Conservation (phyloP, 2,113 vertebrate species). For the Hymenochirus boettgeri region DNA sequence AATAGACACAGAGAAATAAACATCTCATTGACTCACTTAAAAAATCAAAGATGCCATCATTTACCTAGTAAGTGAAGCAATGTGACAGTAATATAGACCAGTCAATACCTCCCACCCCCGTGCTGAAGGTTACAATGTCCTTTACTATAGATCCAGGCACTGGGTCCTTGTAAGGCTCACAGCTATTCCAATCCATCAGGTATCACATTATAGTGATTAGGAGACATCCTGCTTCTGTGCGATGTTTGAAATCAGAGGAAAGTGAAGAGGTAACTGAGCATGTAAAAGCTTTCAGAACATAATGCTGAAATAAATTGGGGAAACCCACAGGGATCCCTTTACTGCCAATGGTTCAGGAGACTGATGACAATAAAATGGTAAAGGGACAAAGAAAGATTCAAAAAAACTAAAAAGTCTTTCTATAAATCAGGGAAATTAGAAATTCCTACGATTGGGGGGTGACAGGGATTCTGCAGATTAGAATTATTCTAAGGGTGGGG, state of each 20-base stretch:
- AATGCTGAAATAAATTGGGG: slow-evolving; percentile 87
- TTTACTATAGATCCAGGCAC: slow-evolving; percentile 14
- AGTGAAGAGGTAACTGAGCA: slow-evolving; percentile 94
- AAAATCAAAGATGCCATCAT: not conserved
- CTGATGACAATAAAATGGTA: slow-evolving; percentile 79
- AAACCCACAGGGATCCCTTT: slow-evolving; percentile 93
- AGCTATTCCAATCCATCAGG: slow-evolving; percentile 71
- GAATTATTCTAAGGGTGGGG: slow-evolving; percentile 65
- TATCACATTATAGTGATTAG: slow-evolving; percentile 86
- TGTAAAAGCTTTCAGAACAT: slow-evolving; percentile 99
- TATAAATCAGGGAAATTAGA: slow-evolving; percentile 77
- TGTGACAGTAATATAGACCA: not conserved
- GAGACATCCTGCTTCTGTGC: slow-evolving; percentile 85
- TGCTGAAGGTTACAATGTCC: slow-evolving; percentile 28
- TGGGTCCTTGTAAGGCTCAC: slow-evolving; percentile 43
- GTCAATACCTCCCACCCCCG: not conserved
- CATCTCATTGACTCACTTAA: not conserved
- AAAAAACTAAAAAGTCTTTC: slow-evolving; percentile 63
- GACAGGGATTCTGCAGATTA: slow-evolving; percentile 31
- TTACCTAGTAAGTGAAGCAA: not conserved
- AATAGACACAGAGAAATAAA: not conserved
- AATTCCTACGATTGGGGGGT: slow-evolving; percentile 46
- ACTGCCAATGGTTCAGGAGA: slow-evolving; percentile 73
- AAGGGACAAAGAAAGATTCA: slow-evolving; percentile 77
- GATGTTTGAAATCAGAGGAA: slow-evolving; percentile 92